Evolutionary conservation across 2,113 vertebrate species (phyloP).

Genomic region (Solea solea): DNA sequence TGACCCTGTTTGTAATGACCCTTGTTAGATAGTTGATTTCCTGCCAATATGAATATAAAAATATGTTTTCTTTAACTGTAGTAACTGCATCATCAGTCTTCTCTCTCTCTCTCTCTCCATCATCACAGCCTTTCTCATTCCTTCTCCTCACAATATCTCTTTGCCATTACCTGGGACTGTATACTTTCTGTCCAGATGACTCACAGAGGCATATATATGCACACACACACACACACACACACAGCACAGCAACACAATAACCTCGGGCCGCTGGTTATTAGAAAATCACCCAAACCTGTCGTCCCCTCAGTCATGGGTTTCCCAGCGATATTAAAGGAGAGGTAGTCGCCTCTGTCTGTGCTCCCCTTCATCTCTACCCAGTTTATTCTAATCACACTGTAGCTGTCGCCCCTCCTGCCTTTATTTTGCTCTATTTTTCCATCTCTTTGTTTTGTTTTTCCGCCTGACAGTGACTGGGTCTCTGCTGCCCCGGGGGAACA

Average conservation of each 20-base stretch:
- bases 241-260: constrained; percentile 77
- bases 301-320: constrained; percentile 73
- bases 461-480: constrained; percentile 78
- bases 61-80: no score
- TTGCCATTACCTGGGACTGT: constrained; percentile 58
- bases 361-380: constrained; percentile 74
- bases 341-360: constrained; percentile 75
- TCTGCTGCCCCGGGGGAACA: constrained; percentile 75
- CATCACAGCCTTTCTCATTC: constrained; percentile 25
- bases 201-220: constrained; percentile 44
- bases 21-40: not conserved
- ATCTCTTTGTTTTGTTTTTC: constrained; percentile 82
- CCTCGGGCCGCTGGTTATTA: constrained; percentile 86
- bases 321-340: constrained; percentile 80
- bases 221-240: constrained; percentile 56
- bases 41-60: not conserved
- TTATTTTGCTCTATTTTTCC: constrained; percentile 79
- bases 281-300: constrained; percentile 86
- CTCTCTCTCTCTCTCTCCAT: constrained; percentile 13
- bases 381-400: constrained; percentile 83
- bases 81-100: not conserved
- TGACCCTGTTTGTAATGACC: not conserved
- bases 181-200: constrained; percentile 61
- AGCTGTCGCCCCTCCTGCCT: constrained; percentile 73
- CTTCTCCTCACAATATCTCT: constrained; percentile 42